A percentile compares a stretch with the other conserved stretches of the same genome.
phyloP scores from a whole-genome alignment of 2,888 invertebrate species.

The Ornithoptera priamus region DNA sequence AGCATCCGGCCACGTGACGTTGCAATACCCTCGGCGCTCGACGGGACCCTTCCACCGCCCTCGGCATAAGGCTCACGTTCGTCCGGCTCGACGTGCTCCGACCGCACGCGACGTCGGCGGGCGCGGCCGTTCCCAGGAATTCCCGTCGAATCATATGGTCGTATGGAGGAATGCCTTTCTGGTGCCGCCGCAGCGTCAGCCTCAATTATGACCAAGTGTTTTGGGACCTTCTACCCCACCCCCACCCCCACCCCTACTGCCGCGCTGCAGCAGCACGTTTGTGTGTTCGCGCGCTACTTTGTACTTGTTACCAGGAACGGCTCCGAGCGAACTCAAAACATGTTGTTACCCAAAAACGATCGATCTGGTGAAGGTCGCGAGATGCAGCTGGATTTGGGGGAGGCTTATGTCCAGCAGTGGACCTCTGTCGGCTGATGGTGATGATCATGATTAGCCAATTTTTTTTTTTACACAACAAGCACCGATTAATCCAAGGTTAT shows the following conservation, averaged over 20 bases:
- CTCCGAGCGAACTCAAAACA: too few relatives aligned
- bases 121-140: conserved; percentile 36
- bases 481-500: too few relatives aligned
- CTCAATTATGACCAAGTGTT: conserved; percentile 26
- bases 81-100: background rate
- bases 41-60: background rate
- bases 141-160: conserved; percentile 44
- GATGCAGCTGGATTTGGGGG: too few relatives aligned
- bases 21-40: conserved; percentile 7
- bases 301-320: background rate
- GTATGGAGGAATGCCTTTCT: conserved; percentile 38
- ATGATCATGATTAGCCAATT: too few relatives aligned
- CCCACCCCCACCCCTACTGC: conserved; percentile 13
- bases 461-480: too few relatives aligned
- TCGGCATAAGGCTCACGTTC: conserved; percentile 16
- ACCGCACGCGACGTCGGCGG: conserved; percentile 16
- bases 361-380: too few relatives aligned
- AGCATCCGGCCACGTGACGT: background rate
- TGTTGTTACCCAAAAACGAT: too few relatives aligned
- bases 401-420: too few relatives aligned
- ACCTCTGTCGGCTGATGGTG: too few relatives aligned
- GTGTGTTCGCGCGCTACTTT: background rate
- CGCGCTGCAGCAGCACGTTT: background rate
- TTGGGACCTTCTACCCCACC: conserved; percentile 16
- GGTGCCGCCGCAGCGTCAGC: conserved; percentile 30